phyloP scores from a whole-genome alignment of 2,888 invertebrate genomes.

The Stenchaetothrips biformis region DNA sequence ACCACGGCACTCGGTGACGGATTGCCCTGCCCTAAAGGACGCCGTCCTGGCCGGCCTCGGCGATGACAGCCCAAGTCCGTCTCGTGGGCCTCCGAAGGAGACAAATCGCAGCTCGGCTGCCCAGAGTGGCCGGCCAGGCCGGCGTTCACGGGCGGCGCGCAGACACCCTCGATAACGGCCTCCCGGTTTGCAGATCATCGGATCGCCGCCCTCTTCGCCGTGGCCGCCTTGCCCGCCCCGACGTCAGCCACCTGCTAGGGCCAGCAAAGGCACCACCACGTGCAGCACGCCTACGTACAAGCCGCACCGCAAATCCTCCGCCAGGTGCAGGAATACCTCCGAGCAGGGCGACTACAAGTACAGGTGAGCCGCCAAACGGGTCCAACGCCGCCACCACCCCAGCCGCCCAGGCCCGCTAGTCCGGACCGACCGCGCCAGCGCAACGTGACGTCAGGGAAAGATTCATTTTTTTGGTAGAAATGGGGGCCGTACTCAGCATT shows the following conservation, averaged over 20 bases:
- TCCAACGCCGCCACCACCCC: no score
- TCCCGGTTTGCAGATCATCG: not conserved
- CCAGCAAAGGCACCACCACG: not conserved
- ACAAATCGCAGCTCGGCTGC: no score
- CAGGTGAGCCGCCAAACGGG: not conserved
- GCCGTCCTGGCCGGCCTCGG: not conserved
- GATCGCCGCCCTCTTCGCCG: conserved; percentile 10
- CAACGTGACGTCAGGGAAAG: no score
- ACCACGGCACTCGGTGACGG: not conserved
- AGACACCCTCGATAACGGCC: no score
- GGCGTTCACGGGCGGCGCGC: no score
- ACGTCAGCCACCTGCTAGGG: conserved; percentile 1
- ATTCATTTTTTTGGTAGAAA: no score
- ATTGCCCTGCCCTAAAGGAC: not conserved
- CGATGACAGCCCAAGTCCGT: not conserved
- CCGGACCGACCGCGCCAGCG: no score
- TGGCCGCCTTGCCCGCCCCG: conserved; percentile 1
- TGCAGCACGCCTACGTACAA: conserved; percentile 7
- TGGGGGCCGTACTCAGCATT: no score
- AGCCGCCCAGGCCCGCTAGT: no score
- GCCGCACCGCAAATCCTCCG: conserved; percentile 1
- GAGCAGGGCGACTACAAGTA: conserved; percentile 17
- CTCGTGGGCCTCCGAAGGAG: no score
- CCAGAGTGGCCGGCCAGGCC: no score
- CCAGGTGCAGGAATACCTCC: conserved; percentile 10